phyloP scores from a whole-genome alignment of 2,113 vertebrate species.

The Alexandromys fortis region DNA sequence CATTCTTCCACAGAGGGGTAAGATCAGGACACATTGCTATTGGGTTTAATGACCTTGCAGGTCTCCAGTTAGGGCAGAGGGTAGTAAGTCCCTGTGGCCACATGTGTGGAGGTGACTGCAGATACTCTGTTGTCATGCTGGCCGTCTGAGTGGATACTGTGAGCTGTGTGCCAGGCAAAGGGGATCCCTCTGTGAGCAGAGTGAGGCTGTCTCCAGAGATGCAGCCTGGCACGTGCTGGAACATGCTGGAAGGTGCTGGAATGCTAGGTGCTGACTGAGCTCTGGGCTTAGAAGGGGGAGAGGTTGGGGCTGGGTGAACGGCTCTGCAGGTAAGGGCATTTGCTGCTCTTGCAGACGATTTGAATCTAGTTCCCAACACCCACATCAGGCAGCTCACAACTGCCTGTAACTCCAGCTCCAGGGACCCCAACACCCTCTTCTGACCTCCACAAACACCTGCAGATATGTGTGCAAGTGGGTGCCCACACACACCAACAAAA shows the following conservation, averaged over 20 bases:
- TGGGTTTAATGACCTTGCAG: background rate
- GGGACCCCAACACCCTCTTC: background rate
- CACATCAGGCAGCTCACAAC: background rate
- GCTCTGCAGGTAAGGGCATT: background rate
- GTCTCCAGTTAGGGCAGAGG: background rate
- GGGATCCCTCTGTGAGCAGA: too few species aligned
- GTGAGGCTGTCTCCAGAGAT: background rate
- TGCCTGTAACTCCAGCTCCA: background rate
- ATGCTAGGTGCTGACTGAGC: background rate
- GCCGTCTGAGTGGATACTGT: background rate
- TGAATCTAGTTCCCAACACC: background rate
- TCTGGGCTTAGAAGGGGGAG: background rate
- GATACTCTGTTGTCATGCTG: background rate
- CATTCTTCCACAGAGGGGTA: conserved; percentile 3
- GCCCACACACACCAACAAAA: background rate
- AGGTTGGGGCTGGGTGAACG: background rate
- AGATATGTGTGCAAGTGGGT: background rate
- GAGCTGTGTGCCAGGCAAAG: background rate
- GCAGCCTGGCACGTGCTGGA: background rate
- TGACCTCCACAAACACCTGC: background rate
- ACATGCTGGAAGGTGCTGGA: too few species aligned
- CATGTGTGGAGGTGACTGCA: background rate
- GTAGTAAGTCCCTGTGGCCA: background rate
- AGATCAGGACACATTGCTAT: background rate
- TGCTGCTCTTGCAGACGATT: background rate